A percentile compares a stretch with the other conserved stretches of the same genome.
Conservation (phyloP, 1,140 invertebrate species). For the Trichonephila clavipes region DNA sequence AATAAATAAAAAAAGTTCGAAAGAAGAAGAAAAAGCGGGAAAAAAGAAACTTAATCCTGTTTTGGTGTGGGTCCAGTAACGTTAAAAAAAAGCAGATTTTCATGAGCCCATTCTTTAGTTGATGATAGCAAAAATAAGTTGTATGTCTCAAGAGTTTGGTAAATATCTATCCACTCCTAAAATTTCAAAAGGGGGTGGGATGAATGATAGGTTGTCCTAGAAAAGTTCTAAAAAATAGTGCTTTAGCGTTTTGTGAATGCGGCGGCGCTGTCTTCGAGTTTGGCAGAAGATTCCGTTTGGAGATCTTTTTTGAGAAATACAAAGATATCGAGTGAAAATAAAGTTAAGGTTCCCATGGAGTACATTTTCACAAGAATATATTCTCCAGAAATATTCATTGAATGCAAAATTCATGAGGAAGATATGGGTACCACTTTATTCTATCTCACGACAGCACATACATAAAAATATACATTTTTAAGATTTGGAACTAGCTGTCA, state of each 20-base stretch:
- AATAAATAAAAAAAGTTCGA: background rate
- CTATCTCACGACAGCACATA: background rate
- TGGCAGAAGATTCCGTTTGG: background rate
- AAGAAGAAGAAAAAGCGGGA: too few species aligned
- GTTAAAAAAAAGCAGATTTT: background rate
- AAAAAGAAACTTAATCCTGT: background rate
- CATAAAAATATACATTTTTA: background rate
- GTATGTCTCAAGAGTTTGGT: background rate
- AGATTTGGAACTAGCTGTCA: background rate
- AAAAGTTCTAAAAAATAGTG: background rate
- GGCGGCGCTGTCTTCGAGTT: background rate
- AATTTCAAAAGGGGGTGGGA: conserved; percentile 6
- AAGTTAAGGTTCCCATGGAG: background rate
- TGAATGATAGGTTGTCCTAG: conserved; percentile 1
- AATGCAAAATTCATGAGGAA: conserved; percentile 8
- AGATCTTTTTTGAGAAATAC: background rate
- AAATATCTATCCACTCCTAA: conserved; percentile 3
- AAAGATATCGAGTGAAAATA: background rate
- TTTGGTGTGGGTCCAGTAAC: conserved; percentile 9
- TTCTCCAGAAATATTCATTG: background rate
- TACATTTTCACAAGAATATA: background rate
- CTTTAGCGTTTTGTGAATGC: background rate
- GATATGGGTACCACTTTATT: background rate
- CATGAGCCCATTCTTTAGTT: conserved; percentile 41
- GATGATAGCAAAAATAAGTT: conserved; percentile 30